phyloP scores from a whole-genome alignment of 2,113 vertebrate genomes.

The Dicrurus megarhynchus region DNA sequence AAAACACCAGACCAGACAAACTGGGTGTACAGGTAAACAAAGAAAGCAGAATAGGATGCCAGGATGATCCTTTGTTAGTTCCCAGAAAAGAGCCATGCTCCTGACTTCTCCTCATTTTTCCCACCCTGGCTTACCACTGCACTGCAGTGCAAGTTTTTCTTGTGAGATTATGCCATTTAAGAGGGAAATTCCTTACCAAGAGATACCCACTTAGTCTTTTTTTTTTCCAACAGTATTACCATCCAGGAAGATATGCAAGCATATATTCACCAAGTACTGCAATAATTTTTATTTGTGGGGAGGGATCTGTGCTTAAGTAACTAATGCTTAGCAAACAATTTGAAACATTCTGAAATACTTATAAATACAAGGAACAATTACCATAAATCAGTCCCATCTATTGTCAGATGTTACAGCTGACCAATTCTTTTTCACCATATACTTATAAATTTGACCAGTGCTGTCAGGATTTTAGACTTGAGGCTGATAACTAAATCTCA shows the following conservation, averaged over 20 bases:
- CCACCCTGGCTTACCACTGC: neutral
- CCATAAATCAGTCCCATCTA: neutral
- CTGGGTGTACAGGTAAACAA: neutral
- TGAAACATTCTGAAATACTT: neutral
- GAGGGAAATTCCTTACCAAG: neutral
- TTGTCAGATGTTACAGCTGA: neutral
- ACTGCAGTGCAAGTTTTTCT: neutral
- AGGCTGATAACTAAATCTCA: neutral
- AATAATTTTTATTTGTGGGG: neutral
- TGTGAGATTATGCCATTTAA: neutral
- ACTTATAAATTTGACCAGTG: neutral
- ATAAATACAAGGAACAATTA: neutral
- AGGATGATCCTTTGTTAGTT: neutral
- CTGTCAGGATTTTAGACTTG: neutral
- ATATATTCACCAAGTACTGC: neutral
- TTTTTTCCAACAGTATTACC: neutral
- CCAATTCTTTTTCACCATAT: neutral
- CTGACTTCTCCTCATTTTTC: neutral
- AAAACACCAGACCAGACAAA: neutral
- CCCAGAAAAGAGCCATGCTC: neutral
- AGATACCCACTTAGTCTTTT: neutral
- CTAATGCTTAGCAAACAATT: neutral
- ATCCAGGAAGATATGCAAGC: neutral
- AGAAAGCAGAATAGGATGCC: neutral
- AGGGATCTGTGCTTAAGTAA: neutral